These are phyloP conservation scores for Limnothrissa miodon DNA, from an alignment of 2,113 vertebrate genomes.

Conservation along the genomic window DNA sequence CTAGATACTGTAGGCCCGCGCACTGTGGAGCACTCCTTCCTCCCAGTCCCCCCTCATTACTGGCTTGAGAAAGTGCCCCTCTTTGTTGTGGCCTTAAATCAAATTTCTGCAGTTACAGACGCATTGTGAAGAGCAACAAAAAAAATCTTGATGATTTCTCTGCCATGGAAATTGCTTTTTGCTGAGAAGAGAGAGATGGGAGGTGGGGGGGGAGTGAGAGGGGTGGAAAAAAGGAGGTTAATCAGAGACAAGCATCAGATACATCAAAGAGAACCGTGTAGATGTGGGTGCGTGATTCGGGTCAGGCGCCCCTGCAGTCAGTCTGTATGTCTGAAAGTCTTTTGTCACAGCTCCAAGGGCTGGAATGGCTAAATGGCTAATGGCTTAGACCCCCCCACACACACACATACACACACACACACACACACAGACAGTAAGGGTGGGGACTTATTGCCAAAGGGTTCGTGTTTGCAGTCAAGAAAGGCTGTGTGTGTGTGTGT, in stretches of 20 bases:
- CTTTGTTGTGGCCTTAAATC: background rate
- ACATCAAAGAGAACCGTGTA: background rate
- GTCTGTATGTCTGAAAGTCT: background rate
- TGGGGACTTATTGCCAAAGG: no score
- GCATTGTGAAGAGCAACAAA: background rate
- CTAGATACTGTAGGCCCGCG: background rate
- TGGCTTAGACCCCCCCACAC: no score
- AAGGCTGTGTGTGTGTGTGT: no score
- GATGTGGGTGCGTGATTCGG: no score
- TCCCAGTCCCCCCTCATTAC: background rate
- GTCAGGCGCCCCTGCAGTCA: no score
- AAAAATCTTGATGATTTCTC: constrained; percentile 4
- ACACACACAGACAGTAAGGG: no score
- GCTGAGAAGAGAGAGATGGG: background rate
- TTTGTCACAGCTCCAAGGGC: background rate
- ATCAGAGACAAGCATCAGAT: constrained; percentile 5
- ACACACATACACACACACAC: no score
- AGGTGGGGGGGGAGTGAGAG: no score
- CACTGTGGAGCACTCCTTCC: background rate
- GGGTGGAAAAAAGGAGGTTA: no score
- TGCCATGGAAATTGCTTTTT: constrained; percentile 7
- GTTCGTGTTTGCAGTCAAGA: no score
- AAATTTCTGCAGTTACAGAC: background rate
- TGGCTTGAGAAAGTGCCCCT: background rate
- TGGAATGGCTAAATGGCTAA: no score